phyloP scores from a whole-genome alignment of 2,113 vertebrate genomes.

The Python bivittatus region DNA sequence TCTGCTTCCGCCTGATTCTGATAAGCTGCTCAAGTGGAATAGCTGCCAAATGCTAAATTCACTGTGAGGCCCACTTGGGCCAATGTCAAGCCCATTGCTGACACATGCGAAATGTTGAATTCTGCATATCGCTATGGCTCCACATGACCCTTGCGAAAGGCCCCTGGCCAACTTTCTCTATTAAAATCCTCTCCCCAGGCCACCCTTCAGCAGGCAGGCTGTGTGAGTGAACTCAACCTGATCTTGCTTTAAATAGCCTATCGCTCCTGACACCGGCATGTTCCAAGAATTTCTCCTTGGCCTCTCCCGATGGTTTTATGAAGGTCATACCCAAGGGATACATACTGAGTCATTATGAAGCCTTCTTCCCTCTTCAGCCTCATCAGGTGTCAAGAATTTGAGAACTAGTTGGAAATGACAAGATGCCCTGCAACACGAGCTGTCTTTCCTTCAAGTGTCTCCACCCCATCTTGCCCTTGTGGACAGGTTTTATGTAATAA shows the following conservation, averaged over 20 bases:
- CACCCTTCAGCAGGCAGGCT: not conserved
- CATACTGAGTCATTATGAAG: not conserved
- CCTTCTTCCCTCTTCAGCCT: not conserved
- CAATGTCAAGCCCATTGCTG: not conserved
- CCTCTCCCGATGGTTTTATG: not conserved
- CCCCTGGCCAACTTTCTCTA: not conserved
- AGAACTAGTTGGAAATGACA: not conserved
- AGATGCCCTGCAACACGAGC: not conserved
- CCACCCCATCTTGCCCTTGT: not conserved
- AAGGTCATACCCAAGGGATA: too few species aligned
- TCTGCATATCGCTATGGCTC: too few species aligned
- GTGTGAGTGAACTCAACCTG: not conserved
- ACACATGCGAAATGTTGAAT: not conserved
- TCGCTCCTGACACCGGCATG: not conserved
- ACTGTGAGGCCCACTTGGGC: not conserved
- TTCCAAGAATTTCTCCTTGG: conserved; percentile 1
- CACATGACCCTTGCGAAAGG: not conserved
- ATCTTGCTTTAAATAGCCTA: not conserved
- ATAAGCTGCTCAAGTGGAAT: not conserved
- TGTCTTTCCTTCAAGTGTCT: not conserved
- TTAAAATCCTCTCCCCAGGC: not conserved
- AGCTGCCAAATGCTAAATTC: not conserved
- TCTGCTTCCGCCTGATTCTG: not conserved
- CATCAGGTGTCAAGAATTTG: not conserved
- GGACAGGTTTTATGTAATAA: not conserved